phyloP scores from a whole-genome alignment of 2,797 vertebrate species.

The Acrossocheilus wenchowensis region DNA sequence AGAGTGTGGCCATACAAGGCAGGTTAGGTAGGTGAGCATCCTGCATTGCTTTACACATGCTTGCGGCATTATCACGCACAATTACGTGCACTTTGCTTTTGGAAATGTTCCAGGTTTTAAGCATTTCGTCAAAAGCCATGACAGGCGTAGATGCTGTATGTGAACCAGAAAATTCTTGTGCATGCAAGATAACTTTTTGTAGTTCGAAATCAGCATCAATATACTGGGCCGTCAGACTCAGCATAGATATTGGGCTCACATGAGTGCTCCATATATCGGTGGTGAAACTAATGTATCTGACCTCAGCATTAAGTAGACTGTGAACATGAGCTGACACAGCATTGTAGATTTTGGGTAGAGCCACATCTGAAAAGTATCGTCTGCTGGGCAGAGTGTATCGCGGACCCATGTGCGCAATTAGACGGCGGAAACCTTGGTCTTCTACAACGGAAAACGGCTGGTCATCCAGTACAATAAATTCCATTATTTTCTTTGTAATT shows the following conservation, averaged over 20 bases:
- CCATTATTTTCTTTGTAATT: slow-evolving; percentile 1
- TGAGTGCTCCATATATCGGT: slow-evolving; percentile 4
- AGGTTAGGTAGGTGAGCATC: neutral
- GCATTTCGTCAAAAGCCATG: neutral
- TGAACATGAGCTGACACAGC: neutral
- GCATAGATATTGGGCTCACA: neutral
- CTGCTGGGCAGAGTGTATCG: neutral
- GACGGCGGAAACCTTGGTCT: neutral
- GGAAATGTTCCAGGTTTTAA: slow-evolving; percentile 17
- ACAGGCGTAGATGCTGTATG: neutral
- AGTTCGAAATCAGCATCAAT: neutral
- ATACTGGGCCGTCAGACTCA: neutral
- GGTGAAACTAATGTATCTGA: slow-evolving; percentile 15
- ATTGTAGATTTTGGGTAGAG: neutral
- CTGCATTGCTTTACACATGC: slow-evolving; percentile 13
- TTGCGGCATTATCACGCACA: slow-evolving; percentile 3
- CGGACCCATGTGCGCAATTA: neutral
- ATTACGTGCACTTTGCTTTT: neutral
- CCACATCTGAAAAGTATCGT: slow-evolving; percentile 6
- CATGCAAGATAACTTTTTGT: neutral
- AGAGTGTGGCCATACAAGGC: too few relatives aligned
- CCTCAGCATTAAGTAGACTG: slow-evolving; percentile 1
- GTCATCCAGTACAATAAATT: slow-evolving; percentile 4
- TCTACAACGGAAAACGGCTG: neutral
- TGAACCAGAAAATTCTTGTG: slow-evolving; percentile 6